Percentiles rank a stretch among this genome's conserved stretches.
phyloP scores from a whole-genome alignment of 2,113 vertebrate species.

The Syngnathus typhle region DNA sequence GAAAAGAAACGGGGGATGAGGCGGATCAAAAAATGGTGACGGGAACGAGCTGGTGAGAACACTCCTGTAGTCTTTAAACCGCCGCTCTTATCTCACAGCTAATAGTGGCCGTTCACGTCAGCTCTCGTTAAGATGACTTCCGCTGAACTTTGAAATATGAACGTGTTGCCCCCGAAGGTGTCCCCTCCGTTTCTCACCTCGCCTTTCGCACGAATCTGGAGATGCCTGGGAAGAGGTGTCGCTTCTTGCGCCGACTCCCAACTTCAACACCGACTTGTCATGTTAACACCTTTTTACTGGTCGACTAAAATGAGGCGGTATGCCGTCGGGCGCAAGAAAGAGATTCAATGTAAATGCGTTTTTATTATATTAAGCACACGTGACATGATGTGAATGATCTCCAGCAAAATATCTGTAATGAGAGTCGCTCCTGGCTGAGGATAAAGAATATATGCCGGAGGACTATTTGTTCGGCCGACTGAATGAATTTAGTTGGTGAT shows the following conservation, averaged over 20 bases:
- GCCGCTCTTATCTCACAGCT: background rate
- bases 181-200: background rate
- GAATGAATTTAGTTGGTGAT: too few species aligned
- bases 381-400: background rate
- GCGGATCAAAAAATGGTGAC: background rate
- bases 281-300: background rate
- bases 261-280: background rate
- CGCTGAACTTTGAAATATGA: background rate
- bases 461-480: too few species aligned
- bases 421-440: too few species aligned
- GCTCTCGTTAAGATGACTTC: background rate
- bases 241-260: background rate
- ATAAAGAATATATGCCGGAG: too few species aligned
- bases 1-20: background rate
- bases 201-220: background rate
- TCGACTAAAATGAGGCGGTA: background rate
- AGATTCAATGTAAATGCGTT: background rate
- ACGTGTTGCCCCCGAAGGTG: background rate
- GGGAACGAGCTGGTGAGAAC: background rate
- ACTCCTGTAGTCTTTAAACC: background rate
- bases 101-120: background rate
- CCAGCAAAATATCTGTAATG: background rate
- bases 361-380: background rate
- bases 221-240: background rate
- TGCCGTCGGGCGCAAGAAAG: background rate